Base-by-base conservation (phyloP, 2,797 vertebrate species). In the Chiloscyllium punctatum region DNA sequence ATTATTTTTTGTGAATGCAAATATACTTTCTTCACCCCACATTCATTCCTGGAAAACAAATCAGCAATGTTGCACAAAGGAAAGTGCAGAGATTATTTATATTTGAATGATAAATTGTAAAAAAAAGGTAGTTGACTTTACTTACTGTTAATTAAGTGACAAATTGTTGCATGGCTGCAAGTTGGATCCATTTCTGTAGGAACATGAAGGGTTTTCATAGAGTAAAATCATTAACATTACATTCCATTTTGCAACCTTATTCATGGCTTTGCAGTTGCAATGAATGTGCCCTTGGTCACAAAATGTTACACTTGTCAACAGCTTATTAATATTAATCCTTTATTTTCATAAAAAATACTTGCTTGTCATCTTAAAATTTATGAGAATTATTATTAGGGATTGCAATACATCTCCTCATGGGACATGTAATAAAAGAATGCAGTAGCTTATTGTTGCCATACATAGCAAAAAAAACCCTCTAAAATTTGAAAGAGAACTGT, bases 251-350 rank as follows among this genome's bases (percentile, higher is more conserved):
- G 77, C 94, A 95, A 71, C 71, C 53, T 95, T 95, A 74, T 95
- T 95, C 94, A 95, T 48, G 53, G 74, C 48, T 95, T 77, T 77
- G 77, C 94, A 95, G 71, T 77, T 95, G 94, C 71, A 95, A 95
- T 33, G 71, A 53, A 95, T 95, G 71, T 95, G 94, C 71, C 94
- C 71, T 95, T 51, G 71, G 94, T 95, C 71, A 57, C 94, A 95
- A 77, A 95, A 95, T 95, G 94, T 71, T 95, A 77, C 94, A 95
- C 94, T 95, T 95, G 94, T 95, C 94, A 95, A 95, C 94, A 95
- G 98, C 98, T 98, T 98, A 98, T 98, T 98, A 98, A 98, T 98
- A 98, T 98, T 98, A 98, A 98, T 98, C 98, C 96, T 96, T 96
- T 97, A 97, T 98, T 97, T 97, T 97, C 94, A 98, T 98, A 98